Percentiles rank a stretch among this genome's conserved stretches.
These are phyloP conservation scores for Platypus cylindrus DNA, from an alignment of 2,888 invertebrate species.

Conservation along the genomic window DNA sequence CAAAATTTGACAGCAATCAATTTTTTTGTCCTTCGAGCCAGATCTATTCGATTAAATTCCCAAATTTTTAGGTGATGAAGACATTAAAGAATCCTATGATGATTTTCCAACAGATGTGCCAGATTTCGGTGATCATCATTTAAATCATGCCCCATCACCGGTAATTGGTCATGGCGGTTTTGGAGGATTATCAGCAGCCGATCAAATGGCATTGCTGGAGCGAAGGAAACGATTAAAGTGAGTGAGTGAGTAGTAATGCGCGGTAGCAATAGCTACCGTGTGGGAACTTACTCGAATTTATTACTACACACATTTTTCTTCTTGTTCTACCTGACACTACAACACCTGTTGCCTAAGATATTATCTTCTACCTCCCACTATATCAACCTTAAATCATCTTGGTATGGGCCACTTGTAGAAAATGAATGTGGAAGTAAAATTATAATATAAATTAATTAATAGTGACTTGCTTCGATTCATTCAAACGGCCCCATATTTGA, in stretches of 20 bases:
- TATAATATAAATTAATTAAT: too few species aligned
- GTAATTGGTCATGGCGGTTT: conserved; percentile 35
- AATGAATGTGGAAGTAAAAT: too few species aligned
- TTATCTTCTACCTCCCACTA: too few species aligned
- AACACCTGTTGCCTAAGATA: too few species aligned
- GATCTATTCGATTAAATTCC: not conserved
- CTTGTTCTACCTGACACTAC: not conserved
- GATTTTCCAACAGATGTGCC: conserved; percentile 37
- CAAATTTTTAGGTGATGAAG: conserved; percentile 23
- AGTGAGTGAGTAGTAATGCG: conserved; percentile 16
- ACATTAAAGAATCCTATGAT: conserved; percentile 33
- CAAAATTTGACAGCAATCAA: not conserved
- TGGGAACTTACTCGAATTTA: too few species aligned
- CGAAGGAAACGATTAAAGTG: conserved; percentile 30
- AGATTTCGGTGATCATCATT: conserved; percentile 22
- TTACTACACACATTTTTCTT: not conserved
- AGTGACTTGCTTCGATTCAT: too few species aligned
- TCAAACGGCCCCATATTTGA: too few species aligned
- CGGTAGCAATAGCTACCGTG: too few species aligned
- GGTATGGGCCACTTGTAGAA: too few species aligned
- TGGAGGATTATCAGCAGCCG: conserved; percentile 20
- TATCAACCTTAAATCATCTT: too few species aligned
- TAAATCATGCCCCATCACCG: conserved; percentile 29
- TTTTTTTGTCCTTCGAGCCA: not conserved
- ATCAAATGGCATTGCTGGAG: conserved; percentile 26